Base-by-base conservation (phyloP, 2,113 vertebrate genomes). In the Arenaria interpres region DNA sequence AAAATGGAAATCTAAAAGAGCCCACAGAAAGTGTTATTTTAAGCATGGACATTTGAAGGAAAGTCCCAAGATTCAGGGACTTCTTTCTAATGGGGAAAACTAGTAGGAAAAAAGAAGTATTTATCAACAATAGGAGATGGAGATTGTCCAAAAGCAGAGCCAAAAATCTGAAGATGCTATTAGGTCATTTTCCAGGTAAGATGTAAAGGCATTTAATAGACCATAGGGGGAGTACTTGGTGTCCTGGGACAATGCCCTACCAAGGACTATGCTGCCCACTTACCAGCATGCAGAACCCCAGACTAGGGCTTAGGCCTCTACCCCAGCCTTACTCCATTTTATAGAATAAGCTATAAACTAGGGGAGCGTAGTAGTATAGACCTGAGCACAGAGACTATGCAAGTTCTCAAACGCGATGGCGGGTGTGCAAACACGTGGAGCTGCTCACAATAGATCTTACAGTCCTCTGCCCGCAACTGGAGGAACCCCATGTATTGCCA, bases 81-180 rank as follows among this genome's bases (percentile, higher is more conserved):
- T 64, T 96, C 77, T 85, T 96, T 81, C 10, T 71, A 88, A 95
- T 92, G 68, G 86, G 59, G 46, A 23, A 74, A 80, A 82, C 64
- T 14, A 46, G 75, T 11, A 79, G 16, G 17, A 56, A 46, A 25
- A 90, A 75, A 83, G 39, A 88, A 74, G 37, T 35, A 28, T 77
- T 93, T 86, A 77, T 79, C 63, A 88, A 73, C 16, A 85, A 32
- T 50, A 68, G 57, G 17, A 56, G n/a, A 91, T 43, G 14, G n/a
- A 86, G 39, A 59, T 32, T 54, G 33, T 30, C 72, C 68, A 90
- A 90, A 90, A 95, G 68, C 23, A 77, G 35, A 95, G 51, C 21
- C 50, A 93, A 95, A 91, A 71, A 71, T 7, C n/a, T 83, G 37
- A 74, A 83, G 56, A 46, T 51, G 12, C 28, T 91, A 18, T 85